Evolutionary conservation across 2,888 invertebrate genomes (phyloP).

Genomic region (Lepidocyrtoides sp.): DNA sequence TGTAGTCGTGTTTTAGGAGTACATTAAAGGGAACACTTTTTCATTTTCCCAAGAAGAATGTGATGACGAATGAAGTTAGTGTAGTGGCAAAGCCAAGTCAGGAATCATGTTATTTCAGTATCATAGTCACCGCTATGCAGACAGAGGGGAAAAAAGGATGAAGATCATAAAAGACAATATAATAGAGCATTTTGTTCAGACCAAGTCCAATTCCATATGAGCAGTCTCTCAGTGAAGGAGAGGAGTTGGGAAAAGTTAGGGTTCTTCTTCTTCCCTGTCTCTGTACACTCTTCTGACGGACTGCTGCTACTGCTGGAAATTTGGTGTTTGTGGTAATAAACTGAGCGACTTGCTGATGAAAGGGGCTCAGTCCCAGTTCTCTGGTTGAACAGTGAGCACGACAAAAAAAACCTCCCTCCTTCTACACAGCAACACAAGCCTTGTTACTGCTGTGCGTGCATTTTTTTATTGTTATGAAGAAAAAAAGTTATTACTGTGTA

Average conservation of each 20-base stretch:
- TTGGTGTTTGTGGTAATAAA: too few relatives aligned
- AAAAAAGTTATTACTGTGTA: not conserved
- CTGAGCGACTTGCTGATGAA: not conserved
- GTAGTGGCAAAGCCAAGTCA: too few relatives aligned
- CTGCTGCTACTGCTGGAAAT: constrained; percentile 12
- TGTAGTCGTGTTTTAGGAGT: too few relatives aligned
- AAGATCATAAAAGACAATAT: constrained; percentile 9
- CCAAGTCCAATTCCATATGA: not conserved
- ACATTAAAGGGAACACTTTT: constrained; percentile 60
- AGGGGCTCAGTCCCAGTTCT: constrained; percentile 55
- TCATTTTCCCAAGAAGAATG: constrained; percentile 42
- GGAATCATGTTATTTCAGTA: too few relatives aligned
- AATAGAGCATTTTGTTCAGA: constrained; percentile 55
- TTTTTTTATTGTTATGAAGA: constrained; percentile 29
- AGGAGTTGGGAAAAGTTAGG: constrained; percentile 11
- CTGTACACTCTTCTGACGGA: not conserved
- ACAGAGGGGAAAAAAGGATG: not conserved
- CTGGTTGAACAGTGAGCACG: constrained; percentile 37
- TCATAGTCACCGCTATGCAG: not conserved
- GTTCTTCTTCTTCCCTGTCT: constrained; percentile 2
- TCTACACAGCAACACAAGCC: not conserved
- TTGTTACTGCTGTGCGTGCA: not conserved
- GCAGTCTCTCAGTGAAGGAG: not conserved
- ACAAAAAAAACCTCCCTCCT: not conserved
- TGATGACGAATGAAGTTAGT: constrained; percentile 49